Percentiles rank a stretch among this genome's conserved stretches.
Conservation (phyloP, 1,140 invertebrate species). For the Anoplolepis gracilipes region DNA sequence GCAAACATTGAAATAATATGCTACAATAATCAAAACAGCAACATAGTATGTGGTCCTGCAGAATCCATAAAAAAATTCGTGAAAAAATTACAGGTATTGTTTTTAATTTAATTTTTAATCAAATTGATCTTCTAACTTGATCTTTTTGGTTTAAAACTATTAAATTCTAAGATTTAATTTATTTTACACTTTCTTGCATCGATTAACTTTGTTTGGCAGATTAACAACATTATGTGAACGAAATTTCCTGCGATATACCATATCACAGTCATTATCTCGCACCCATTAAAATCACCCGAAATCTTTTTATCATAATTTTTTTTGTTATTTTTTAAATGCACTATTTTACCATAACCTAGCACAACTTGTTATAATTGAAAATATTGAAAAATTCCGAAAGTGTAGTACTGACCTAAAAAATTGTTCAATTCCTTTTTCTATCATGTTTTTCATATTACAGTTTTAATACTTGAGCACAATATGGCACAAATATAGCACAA, state of each 20-base stretch:
- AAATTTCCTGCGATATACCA: slow-evolving; percentile 92
- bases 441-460: too few species aligned
- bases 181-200: not conserved
- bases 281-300: slow-evolving; percentile 87
- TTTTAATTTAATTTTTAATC: not conserved
- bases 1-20: slow-evolving; percentile 89
- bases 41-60: slow-evolving; percentile 90
- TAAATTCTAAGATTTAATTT: not conserved
- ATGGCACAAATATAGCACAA: too few species aligned
- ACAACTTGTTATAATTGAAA: too few species aligned
- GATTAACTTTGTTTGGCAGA: slow-evolving; percentile 84
- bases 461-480: too few species aligned
- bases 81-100: slow-evolving; percentile 82
- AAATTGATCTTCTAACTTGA: too few species aligned
- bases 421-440: too few species aligned
- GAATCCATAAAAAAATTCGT: slow-evolving; percentile 83
- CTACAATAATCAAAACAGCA: slow-evolving; percentile 89
- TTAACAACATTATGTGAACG: slow-evolving; percentile 90
- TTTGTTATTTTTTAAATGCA: too few species aligned
- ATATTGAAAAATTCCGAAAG: too few species aligned
- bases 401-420: too few species aligned
- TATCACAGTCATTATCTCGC: slow-evolving; percentile 91
- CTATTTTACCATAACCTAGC: too few species aligned
- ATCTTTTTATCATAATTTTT: too few species aligned
- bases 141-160: not conserved